phyloP scores from a whole-genome alignment of 2,888 invertebrate species.

The Drosophila borborema region DNA sequence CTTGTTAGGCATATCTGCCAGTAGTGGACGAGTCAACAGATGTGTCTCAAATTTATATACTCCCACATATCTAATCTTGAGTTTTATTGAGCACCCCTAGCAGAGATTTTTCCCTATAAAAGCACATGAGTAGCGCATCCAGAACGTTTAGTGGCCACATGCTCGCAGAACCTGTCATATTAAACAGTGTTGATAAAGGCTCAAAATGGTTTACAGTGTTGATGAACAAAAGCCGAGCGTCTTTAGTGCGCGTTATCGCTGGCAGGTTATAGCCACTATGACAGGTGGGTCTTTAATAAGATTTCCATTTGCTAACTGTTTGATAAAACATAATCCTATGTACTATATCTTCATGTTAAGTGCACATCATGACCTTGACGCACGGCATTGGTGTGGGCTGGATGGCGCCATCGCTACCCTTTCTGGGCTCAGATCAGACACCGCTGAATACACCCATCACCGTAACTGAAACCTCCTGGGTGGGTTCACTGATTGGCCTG shows the following conservation, averaged over 20 bases:
- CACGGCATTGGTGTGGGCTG: constrained; percentile 81
- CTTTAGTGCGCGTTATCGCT: constrained; percentile 61
- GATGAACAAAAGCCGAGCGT: constrained; percentile 37
- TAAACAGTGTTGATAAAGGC: background rate
- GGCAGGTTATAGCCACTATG: constrained; percentile 71
- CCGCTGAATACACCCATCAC: constrained; percentile 53
- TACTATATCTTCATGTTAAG: constrained; percentile 43
- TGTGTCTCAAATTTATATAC: constrained; percentile 11
- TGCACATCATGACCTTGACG: constrained; percentile 77
- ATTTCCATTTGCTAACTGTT: background rate
- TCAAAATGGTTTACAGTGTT: constrained; percentile 49
- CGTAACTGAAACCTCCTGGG: constrained; percentile 73
- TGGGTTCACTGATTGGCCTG: constrained; percentile 74
- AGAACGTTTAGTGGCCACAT: constrained; percentile 49
- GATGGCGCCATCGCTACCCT: constrained; percentile 76
- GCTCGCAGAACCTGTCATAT: constrained; percentile 16
- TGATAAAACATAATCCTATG: background rate
- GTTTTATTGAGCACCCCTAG: constrained; percentile 41
- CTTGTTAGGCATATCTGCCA: constrained; percentile 17
- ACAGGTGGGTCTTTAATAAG: constrained; percentile 52
- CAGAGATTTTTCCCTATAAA: constrained; percentile 59
- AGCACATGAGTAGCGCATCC: constrained; percentile 22
- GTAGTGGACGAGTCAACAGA: constrained; percentile 9
- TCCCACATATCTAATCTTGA: constrained; percentile 56
- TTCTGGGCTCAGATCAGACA: constrained; percentile 61